These are phyloP conservation scores for Eilema sororculum DNA, from an alignment of 2,888 invertebrate genomes.

Conservation along the genomic window DNA sequence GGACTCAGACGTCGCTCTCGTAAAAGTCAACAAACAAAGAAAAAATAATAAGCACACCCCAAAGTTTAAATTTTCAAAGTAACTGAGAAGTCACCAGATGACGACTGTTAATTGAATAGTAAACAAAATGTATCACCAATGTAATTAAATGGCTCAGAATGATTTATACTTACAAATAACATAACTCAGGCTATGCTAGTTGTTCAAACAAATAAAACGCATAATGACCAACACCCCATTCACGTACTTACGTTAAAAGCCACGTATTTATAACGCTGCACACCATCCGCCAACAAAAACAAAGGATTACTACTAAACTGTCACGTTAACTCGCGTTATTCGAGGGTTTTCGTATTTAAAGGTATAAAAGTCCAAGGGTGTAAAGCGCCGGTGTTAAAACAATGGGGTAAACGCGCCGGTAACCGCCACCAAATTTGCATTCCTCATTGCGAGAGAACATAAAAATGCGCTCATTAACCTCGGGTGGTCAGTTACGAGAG, in stretches of 20 bases:
- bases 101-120: neutral
- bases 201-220: slow-evolving; percentile 18
- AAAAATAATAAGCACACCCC: too few relatives aligned
- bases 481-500: slow-evolving; percentile 71
- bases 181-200: neutral
- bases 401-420: slow-evolving; percentile 78
- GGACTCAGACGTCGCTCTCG: too few relatives aligned
- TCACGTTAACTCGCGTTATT: slow-evolving; percentile 67
- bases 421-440: slow-evolving; percentile 84
- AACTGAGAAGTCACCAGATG: too few relatives aligned
- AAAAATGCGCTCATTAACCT: slow-evolving; percentile 86
- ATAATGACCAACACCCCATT: slow-evolving; percentile 18
- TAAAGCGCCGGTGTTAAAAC: slow-evolving; percentile 79
- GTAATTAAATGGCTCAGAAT: neutral
- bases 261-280: slow-evolving; percentile 45
- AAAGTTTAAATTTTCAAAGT: too few relatives aligned
- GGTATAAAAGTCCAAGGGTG: slow-evolving; percentile 74
- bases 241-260: slow-evolving; percentile 21
- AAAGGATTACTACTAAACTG: slow-evolving; percentile 71
- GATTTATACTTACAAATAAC: neutral
- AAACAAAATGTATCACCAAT: neutral
- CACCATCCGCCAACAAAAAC: slow-evolving; percentile 60
- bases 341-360: slow-evolving; percentile 78
- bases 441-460: slow-evolving; percentile 85
- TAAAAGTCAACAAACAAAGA: too few relatives aligned